Percentiles rank a stretch among this genome's conserved stretches.
Conservation (phyloP, 2,888 invertebrate species). For the Kryphioiulus occultus region DNA sequence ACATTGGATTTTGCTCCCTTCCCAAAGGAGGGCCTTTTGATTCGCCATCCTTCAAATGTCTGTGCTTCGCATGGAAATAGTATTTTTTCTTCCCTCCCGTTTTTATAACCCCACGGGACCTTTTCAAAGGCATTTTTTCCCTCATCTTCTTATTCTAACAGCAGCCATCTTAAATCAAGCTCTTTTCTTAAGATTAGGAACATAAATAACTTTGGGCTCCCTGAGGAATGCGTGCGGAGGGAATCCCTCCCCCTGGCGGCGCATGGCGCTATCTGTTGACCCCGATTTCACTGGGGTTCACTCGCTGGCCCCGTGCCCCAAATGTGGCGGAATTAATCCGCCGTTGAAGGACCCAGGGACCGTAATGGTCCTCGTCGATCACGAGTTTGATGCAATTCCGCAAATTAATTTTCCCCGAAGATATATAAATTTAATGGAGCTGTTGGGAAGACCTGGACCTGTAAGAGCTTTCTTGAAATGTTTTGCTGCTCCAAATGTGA, state of each 20-base stretch:
- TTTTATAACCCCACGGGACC: slow-evolving; percentile 8
- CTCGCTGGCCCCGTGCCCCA: background rate
- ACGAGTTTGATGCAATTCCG: background rate
- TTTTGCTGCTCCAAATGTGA: background rate
- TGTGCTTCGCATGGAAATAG: slow-evolving; percentile 29
- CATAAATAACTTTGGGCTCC: background rate
- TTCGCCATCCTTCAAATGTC: slow-evolving; percentile 1
- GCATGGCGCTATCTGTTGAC: slow-evolving; percentile 1
- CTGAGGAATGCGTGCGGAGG: background rate
- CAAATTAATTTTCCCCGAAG: background rate
- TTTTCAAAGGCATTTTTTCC: slow-evolving; percentile 29
- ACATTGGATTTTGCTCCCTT: background rate
- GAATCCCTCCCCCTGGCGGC: slow-evolving; percentile 3
- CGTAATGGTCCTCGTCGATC: background rate
- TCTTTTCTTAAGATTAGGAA: slow-evolving; percentile 32
- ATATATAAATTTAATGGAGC: background rate
- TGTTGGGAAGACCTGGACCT: background rate
- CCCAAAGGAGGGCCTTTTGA: background rate
- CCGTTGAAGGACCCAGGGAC: background rate
- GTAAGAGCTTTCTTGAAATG: background rate
- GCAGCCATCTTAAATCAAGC: slow-evolving; percentile 34
- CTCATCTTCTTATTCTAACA: slow-evolving; percentile 18
- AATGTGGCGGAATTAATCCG: background rate
- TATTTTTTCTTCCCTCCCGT: background rate
- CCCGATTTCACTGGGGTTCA: background rate